A percentile compares a stretch with the other conserved stretches of the same genome.
phyloP scores from a whole-genome alignment of 1,140 invertebrate species.

The Lerema accius region DNA sequence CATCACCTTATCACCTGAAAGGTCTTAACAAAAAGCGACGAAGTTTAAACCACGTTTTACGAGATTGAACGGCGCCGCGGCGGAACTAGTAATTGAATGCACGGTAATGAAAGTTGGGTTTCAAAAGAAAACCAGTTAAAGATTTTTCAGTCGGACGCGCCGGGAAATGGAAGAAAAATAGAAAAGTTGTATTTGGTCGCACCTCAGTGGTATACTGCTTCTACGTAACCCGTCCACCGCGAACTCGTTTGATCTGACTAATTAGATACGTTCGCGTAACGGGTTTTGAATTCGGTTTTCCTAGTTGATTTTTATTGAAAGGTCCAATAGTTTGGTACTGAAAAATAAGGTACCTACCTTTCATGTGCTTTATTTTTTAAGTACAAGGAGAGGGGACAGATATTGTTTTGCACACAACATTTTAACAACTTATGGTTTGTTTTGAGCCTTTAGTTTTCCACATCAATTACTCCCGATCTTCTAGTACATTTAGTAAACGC shows the following conservation, averaged over 20 bases:
- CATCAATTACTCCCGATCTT: too few relatives aligned
- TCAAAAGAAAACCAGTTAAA: conserved; percentile 34
- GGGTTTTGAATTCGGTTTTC: conserved; percentile 13
- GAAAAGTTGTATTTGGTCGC: conserved; percentile 35
- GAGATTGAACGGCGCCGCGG: conserved; percentile 23
- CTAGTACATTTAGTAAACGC: too few relatives aligned
- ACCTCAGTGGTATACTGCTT: conserved; percentile 40
- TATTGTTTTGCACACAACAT: too few relatives aligned
- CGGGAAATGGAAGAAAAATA: conserved; percentile 31
- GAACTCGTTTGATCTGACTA: conserved; percentile 51
- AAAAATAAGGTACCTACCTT: too few relatives aligned
- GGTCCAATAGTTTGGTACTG: too few relatives aligned
- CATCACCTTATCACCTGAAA: background rate
- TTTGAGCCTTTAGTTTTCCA: too few relatives aligned
- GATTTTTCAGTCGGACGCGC: conserved; percentile 33
- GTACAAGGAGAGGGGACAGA: too few relatives aligned
- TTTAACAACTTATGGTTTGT: too few relatives aligned
- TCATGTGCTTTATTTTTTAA: too few relatives aligned
- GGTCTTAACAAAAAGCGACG: conserved; percentile 3
- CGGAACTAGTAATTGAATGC: conserved; percentile 33
- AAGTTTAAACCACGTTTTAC: conserved; percentile 22
- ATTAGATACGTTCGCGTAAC: conserved; percentile 45
- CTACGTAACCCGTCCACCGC: conserved; percentile 43
- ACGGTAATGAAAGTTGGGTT: conserved; percentile 31
- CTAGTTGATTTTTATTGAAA: too few relatives aligned